Conservation (phyloP, 2,888 invertebrate species). For the Drosophila nr. perissopoda region DNA sequence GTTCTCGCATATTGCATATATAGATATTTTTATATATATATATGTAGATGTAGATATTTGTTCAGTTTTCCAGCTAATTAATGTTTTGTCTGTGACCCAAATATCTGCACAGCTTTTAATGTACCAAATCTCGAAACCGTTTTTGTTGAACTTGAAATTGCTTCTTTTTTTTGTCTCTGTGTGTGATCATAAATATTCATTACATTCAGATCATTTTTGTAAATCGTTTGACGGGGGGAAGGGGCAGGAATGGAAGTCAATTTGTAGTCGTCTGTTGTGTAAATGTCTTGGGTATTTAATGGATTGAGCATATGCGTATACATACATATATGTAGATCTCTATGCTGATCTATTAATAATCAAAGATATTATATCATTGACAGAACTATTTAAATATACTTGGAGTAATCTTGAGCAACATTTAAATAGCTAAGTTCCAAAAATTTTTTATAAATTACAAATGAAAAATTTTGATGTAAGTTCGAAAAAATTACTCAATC, state of each 20-base stretch:
- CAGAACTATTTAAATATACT: neutral
- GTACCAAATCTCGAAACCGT: conserved; percentile 14
- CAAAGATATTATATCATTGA: conserved; percentile 1
- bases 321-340: neutral
- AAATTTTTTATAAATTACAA: neutral
- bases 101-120: conserved; percentile 40
- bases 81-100: conserved; percentile 60
- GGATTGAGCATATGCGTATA: neutral
- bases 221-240: neutral
- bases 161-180: neutral
- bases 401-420: neutral
- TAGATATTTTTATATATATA: conserved; percentile 3
- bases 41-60: neutral
- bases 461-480: neutral
- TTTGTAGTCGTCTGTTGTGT: conserved; percentile 30
- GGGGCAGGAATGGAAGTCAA: conserved; percentile 1
- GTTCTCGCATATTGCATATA: conserved; percentile 22
- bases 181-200: neutral
- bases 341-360: conserved; percentile 3
- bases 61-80: conserved; percentile 59
- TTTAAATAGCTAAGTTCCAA: neutral
- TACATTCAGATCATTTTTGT: conserved; percentile 24
- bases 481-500: neutral
- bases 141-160: conserved; percentile 54
- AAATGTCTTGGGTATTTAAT: conserved; percentile 30